phyloP scores from a whole-genome alignment of 2,113 vertebrate species.

The Microcebus murinus region DNA sequence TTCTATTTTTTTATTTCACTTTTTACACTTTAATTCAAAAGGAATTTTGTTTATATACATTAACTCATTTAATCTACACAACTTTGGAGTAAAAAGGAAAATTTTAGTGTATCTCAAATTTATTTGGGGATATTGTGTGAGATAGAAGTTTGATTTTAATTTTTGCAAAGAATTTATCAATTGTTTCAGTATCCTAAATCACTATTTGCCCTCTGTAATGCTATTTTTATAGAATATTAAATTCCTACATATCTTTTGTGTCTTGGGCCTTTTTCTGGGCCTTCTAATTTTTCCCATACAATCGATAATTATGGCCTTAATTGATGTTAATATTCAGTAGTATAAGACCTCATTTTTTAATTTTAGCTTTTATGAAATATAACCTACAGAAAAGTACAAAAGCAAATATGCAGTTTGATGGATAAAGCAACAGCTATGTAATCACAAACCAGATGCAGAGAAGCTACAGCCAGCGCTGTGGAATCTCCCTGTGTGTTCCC shows the following conservation, averaged over 20 bases:
- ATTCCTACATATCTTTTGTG: neutral
- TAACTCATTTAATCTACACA: neutral
- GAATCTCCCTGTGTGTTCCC: neutral
- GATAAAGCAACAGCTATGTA: neutral
- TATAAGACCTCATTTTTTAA: neutral
- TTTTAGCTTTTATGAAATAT: slow-evolving; percentile 20
- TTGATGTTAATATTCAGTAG: neutral
- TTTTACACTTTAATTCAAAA: slow-evolving; percentile 28
- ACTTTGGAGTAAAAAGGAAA: neutral
- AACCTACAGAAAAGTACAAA: neutral
- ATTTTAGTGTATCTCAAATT: neutral
- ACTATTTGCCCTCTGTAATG: neutral
- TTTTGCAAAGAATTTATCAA: neutral
- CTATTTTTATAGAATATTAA: neutral
- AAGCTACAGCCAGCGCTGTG: neutral
- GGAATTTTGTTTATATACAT: neutral
- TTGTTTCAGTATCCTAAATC: neutral
- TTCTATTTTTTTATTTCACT: neutral
- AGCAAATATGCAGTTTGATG: neutral
- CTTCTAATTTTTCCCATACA: neutral
- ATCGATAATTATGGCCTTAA: neutral
- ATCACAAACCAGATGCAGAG: neutral
- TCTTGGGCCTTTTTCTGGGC: neutral
- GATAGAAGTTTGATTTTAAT: neutral
- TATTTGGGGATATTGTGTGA: neutral